These are phyloP conservation scores for Vanessa cardui DNA, from an alignment of 2,888 invertebrate species.

Conservation along the genomic window DNA sequence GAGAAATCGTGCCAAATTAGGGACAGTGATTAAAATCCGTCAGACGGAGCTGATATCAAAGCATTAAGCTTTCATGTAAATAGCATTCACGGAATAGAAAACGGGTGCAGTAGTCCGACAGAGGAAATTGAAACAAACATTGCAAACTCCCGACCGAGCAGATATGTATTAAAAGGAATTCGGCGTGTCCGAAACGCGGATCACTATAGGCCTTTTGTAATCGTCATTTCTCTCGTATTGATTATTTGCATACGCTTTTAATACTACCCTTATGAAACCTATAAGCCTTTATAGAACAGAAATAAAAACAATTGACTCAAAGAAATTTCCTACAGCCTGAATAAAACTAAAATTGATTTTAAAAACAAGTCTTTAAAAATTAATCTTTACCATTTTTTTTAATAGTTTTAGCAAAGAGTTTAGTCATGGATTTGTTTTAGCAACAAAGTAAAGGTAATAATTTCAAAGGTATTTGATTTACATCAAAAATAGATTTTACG, in stretches of 20 bases:
- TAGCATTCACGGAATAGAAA: slow-evolving; percentile 57
- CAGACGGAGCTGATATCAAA: slow-evolving; percentile 35
- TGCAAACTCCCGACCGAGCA: slow-evolving; percentile 57
- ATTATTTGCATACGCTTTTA: slow-evolving; percentile 9
- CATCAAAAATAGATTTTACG: no score
- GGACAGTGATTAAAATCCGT: slow-evolving; percentile 35
- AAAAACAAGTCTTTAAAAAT: no score
- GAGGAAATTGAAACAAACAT: slow-evolving; percentile 80
- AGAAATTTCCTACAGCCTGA: no score
- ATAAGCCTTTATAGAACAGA: no score
- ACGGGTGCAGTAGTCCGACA: slow-evolving; percentile 55
- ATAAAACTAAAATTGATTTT: no score
- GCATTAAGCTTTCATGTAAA: slow-evolving; percentile 44
- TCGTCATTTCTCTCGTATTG: slow-evolving; percentile 9
- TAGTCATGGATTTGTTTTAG: no score
- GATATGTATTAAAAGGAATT: slow-evolving; percentile 49
- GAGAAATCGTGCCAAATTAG: slow-evolving; percentile 13
- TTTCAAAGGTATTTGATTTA: no score
- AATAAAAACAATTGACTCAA: no score
- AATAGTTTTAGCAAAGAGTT: no score
- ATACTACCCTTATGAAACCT: not conserved
- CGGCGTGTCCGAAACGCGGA: slow-evolving; percentile 39
- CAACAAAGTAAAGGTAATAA: no score
- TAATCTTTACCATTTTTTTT: no score
- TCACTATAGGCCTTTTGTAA: slow-evolving; percentile 34